Evolutionary conservation across 2,797 vertebrate genomes (phyloP).

Genomic region (Pampus argenteus): DNA sequence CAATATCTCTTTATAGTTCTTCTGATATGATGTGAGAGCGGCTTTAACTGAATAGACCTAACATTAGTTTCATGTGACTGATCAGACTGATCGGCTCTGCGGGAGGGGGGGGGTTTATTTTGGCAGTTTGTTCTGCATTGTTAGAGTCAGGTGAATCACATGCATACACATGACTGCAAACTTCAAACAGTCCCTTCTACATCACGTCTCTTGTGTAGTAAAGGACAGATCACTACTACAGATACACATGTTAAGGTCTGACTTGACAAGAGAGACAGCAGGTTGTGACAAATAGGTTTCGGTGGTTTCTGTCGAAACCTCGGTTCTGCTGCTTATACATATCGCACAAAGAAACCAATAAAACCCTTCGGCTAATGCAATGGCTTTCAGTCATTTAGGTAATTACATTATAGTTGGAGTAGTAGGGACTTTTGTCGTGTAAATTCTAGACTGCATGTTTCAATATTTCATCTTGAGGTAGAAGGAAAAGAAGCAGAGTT

Average conservation of each 20-base stretch:
- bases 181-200: slow-evolving; percentile 14
- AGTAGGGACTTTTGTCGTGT: neutral
- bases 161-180: too few relatives aligned
- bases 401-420: neutral
- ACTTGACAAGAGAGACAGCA: slow-evolving; percentile 19
- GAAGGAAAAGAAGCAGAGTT: neutral
- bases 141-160: neutral
- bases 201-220: slow-evolving; percentile 1
- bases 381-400: neutral
- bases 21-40: neutral
- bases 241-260: slow-evolving; percentile 14
- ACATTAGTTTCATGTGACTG: neutral
- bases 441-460: neutral
- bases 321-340: slow-evolving; percentile 38
- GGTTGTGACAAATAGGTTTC: slow-evolving; percentile 71
- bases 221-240: slow-evolving; percentile 7
- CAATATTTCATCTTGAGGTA: neutral
- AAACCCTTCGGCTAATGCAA: slow-evolving; percentile 17
- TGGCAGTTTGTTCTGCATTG: neutral
- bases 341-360: slow-evolving; percentile 19
- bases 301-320: slow-evolving; percentile 78
- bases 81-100: neutral
- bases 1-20: neutral
- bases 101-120: neutral
- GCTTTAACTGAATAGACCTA: neutral